These are phyloP conservation scores for Phylloscopus trochilus DNA, from an alignment of 2,113 vertebrate genomes.

Conservation along the genomic window DNA sequence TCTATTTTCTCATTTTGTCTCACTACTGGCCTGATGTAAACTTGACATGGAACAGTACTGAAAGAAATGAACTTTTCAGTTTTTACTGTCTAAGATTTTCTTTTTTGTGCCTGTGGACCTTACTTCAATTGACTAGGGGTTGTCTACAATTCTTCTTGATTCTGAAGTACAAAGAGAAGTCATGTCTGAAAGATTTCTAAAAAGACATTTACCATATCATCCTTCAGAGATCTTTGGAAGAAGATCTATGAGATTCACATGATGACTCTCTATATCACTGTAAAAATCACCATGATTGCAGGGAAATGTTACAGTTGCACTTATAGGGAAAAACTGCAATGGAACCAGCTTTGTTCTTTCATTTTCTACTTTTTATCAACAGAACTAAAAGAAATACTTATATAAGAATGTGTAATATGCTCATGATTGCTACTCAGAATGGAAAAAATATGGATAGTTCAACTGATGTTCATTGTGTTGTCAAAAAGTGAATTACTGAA, in stretches of 20 bases:
- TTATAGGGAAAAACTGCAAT: background rate
- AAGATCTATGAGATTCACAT: background rate
- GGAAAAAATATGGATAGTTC: background rate
- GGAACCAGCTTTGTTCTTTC: background rate
- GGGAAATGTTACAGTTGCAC: background rate
- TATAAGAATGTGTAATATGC: background rate
- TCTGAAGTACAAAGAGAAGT: background rate
- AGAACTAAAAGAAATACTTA: background rate
- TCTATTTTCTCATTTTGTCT: background rate
- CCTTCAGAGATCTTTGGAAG: background rate
- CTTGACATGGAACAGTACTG: background rate
- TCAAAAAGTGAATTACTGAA: background rate
- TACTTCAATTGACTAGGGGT: rapidly evolving
- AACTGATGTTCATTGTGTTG: background rate
- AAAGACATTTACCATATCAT: background rate
- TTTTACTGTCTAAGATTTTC: background rate
- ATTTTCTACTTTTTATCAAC: background rate
- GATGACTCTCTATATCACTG: too few species aligned
- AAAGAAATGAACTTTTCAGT: background rate
- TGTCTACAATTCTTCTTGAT: background rate
- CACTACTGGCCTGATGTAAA: background rate
- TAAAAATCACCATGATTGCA: background rate
- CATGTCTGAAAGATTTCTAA: background rate
- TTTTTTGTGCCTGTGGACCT: background rate
- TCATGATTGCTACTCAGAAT: background rate